Conservation (phyloP, 2,888 invertebrate genomes). For the Gymnocheta viridis region DNA sequence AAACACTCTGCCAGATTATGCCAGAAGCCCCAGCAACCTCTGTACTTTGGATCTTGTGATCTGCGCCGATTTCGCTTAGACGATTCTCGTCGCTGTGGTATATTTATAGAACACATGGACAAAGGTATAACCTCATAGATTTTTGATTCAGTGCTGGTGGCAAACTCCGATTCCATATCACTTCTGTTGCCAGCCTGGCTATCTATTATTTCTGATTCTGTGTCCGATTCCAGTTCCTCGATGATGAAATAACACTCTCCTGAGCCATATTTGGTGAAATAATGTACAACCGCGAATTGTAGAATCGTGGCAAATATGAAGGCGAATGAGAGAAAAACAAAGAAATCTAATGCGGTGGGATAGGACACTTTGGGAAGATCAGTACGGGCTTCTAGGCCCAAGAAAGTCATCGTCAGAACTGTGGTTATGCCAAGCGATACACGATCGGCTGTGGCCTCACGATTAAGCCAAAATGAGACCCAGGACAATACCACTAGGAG, state of each 20-base stretch:
- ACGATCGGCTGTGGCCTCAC: conserved; percentile 91
- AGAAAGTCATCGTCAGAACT: conserved; percentile 92
- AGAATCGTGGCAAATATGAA: conserved; percentile 92
- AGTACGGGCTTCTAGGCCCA: conserved; percentile 90
- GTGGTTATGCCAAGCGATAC: conserved; percentile 92
- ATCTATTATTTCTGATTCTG: conserved; percentile 83
- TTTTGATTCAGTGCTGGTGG: conserved; percentile 80
- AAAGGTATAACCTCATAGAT: conserved; percentile 86
- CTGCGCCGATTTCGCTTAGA: conserved; percentile 83
- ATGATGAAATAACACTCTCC: conserved; percentile 89
- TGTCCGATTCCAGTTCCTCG: conserved; percentile 84
- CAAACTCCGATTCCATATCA: conserved; percentile 76
- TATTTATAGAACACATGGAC: conserved; percentile 84
- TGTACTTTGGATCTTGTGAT: conserved; percentile 69
- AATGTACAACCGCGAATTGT: conserved; percentile 92
- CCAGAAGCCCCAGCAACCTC: conserved; percentile 67
- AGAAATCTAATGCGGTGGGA: conserved; percentile 92
- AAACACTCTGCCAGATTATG: conserved; percentile 50
- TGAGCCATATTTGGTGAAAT: conserved; percentile 92
- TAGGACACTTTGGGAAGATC: conserved; percentile 93
- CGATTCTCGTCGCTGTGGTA: conserved; percentile 74
- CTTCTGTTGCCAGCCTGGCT: conserved; percentile 43
- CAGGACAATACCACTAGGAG: conserved; percentile 92
- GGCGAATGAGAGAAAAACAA: conserved; percentile 90
- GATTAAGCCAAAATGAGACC: conserved; percentile 93